Conservation (phyloP, 2,113 vertebrate species). For the Pterophyllum scalare region DNA sequence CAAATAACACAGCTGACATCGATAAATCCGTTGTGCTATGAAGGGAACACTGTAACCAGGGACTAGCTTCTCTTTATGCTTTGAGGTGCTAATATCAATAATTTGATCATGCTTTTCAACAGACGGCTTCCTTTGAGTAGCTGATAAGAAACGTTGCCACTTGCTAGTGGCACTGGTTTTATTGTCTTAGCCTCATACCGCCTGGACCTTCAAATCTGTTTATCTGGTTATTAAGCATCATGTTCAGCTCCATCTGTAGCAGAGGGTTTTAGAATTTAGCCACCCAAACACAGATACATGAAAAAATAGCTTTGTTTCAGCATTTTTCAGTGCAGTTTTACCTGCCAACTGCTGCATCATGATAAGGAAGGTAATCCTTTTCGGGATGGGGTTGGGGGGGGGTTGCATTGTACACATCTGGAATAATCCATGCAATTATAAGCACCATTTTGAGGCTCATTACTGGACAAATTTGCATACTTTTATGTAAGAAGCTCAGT, state of each 20-base stretch:
- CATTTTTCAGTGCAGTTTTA: neutral
- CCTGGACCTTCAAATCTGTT: slow-evolving; percentile 26
- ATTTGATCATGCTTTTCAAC: neutral
- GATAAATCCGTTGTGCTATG: slow-evolving; percentile 7
- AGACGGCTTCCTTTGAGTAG: slow-evolving; percentile 1
- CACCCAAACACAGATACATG: neutral
- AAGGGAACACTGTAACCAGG: neutral
- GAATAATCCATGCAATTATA: neutral
- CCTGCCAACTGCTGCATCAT: neutral
- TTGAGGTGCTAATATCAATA: neutral
- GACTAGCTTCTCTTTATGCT: neutral
- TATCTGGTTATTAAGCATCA: slow-evolving; percentile 18
- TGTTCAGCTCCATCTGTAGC: slow-evolving; percentile 8
- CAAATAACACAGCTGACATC: slow-evolving; percentile 11
- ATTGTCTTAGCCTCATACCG: slow-evolving; percentile 23
- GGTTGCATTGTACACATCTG: neutral
- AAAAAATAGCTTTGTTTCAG: neutral
- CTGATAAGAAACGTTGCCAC: slow-evolving; percentile 9
- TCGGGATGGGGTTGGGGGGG: no score
- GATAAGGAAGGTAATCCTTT: neutral
- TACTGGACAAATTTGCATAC: neutral
- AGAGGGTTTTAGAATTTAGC: neutral
- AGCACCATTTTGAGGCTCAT: neutral
- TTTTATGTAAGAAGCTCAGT: neutral
- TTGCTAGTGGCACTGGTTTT: slow-evolving; percentile 3